Conservation (phyloP, 2,888 invertebrate genomes). For the Villa cingulata region DNA sequence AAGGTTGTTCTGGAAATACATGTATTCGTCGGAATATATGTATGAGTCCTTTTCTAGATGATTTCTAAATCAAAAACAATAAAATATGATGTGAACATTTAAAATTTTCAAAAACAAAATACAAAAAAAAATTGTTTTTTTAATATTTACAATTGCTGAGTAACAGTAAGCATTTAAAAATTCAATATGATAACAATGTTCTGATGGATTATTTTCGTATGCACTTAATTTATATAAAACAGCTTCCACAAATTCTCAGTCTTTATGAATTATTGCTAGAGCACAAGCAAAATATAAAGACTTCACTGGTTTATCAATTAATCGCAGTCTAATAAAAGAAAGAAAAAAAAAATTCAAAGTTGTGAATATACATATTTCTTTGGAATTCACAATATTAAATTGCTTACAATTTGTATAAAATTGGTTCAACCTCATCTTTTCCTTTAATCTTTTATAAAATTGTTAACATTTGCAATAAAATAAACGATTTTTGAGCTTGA, state of each 20-base stretch:
- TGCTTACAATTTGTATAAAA: slow-evolving; percentile 58
- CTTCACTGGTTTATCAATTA: slow-evolving; percentile 46
- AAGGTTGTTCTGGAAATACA: slow-evolving; percentile 27
- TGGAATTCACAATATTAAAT: too few relatives aligned
- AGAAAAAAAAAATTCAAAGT: background rate
- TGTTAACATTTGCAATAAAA: slow-evolving; percentile 73
- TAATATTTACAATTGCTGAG: slow-evolving; percentile 38
- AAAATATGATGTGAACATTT: background rate
- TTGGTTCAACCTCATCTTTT: slow-evolving; percentile 54
- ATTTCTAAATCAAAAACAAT: slow-evolving; percentile 19
- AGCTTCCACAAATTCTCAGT: slow-evolving; percentile 54
- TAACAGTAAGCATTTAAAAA: slow-evolving; percentile 50
- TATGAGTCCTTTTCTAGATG: slow-evolving; percentile 22
- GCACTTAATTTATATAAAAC: slow-evolving; percentile 57
- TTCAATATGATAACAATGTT: slow-evolving; percentile 50
- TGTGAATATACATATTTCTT: background rate
- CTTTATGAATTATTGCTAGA: slow-evolving; percentile 61
- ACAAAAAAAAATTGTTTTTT: background rate
- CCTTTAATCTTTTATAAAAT: slow-evolving; percentile 71
- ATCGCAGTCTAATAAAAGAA: slow-evolving; percentile 26
- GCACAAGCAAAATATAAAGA: slow-evolving; percentile 69
- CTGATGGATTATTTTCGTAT: slow-evolving; percentile 43
- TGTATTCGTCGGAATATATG: slow-evolving; percentile 29
- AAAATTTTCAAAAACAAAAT: background rate
- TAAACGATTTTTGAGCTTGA: slow-evolving; percentile 55